phyloP scores from a whole-genome alignment of 2,113 vertebrate genomes.

The Pygathrix nemaeus region DNA sequence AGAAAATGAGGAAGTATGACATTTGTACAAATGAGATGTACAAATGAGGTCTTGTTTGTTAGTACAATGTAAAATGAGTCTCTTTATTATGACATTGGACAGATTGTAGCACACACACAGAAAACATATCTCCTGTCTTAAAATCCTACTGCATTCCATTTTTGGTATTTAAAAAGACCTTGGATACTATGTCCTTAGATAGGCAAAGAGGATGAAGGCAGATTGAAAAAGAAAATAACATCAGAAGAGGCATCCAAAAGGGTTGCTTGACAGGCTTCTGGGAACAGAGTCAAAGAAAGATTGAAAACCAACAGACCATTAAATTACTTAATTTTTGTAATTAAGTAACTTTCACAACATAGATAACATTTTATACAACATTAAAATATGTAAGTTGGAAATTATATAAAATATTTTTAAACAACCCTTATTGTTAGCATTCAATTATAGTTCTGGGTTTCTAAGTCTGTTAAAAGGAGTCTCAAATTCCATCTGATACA shows the following conservation, averaged over 20 bases:
- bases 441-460: not conserved
- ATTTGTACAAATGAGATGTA: not conserved
- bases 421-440: not conserved
- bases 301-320: conserved; percentile 3
- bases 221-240: not conserved
- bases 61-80: not conserved
- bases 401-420: not conserved
- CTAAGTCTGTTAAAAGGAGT: conserved; percentile 10
- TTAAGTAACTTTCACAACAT: not conserved
- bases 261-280: not conserved
- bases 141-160: not conserved
- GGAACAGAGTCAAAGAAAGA: conserved; percentile 2
- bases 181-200: not conserved
- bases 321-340: not conserved
- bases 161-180: conserved; percentile 32
- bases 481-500: not conserved
- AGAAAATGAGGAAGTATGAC: conserved; percentile 1
- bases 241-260: not conserved
- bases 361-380: not conserved
- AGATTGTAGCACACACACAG: not conserved
- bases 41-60: not conserved
- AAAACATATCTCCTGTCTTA: not conserved
- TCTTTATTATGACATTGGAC: not conserved
- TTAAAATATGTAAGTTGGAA: conserved; percentile 14
- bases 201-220: not conserved